These are phyloP conservation scores for Megalonaias nervosa DNA, from an alignment of 1,140 invertebrate species.

Conservation along the genomic window DNA sequence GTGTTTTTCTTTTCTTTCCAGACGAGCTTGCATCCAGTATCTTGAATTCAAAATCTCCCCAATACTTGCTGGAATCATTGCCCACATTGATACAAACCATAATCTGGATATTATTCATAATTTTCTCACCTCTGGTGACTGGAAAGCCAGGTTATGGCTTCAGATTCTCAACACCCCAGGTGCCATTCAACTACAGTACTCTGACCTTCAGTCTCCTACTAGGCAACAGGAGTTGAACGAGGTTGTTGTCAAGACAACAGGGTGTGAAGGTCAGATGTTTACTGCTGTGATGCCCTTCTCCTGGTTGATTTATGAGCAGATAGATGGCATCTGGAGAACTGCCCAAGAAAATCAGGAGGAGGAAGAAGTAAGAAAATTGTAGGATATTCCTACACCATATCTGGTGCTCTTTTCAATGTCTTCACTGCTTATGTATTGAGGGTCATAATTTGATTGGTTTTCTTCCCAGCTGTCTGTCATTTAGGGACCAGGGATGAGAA, in stretches of 20 bases:
- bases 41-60: slow-evolving; percentile 21
- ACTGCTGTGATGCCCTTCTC: slow-evolving; percentile 17
- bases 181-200: slow-evolving; percentile 14
- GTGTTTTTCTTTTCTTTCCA: slow-evolving; percentile 7
- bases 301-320: slow-evolving; percentile 12
- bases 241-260: slow-evolving; percentile 15
- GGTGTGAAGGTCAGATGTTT: slow-evolving; percentile 25
- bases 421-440: too few species aligned
- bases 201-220: slow-evolving; percentile 18
- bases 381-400: too few species aligned
- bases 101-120: slow-evolving; percentile 18
- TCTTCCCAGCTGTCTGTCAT: too few species aligned
- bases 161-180: slow-evolving; percentile 7
- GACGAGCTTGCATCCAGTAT: slow-evolving; percentile 21
- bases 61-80: slow-evolving; percentile 28
- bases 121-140: not conserved
- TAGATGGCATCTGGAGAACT: not conserved
- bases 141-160: slow-evolving; percentile 22
- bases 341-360: too few species aligned
- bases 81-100: slow-evolving; percentile 22
- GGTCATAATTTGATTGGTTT: too few species aligned
- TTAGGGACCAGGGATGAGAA: too few species aligned
- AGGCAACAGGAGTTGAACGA: slow-evolving; percentile 13
- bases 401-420: too few species aligned
- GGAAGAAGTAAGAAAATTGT: too few species aligned